Conservation (phyloP, 1,140 invertebrate species). For the Arion vulgaris region DNA sequence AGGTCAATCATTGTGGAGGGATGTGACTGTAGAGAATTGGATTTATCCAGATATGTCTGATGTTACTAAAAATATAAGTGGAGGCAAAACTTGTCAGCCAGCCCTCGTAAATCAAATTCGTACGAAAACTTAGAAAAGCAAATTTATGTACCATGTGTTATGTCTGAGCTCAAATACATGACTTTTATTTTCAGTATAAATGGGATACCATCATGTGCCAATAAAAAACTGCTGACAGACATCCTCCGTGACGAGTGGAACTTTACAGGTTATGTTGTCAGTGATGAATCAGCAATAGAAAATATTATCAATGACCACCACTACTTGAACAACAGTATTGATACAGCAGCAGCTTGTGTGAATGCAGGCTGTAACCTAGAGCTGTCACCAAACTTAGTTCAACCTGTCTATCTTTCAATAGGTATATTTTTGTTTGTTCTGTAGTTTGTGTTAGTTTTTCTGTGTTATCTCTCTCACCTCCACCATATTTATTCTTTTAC, state of each 20-base stretch:
- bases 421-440: slow-evolving; percentile 24
- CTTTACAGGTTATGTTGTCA: slow-evolving; percentile 69
- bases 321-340: slow-evolving; percentile 56
- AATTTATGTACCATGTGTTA: too few relatives aligned
- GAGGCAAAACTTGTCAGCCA: too few relatives aligned
- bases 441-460: not conserved
- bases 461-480: too few relatives aligned
- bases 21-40: too few relatives aligned
- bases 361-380: slow-evolving; percentile 69
- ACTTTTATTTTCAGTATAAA: slow-evolving; percentile 58
- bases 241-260: slow-evolving; percentile 66
- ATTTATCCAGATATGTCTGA: too few relatives aligned
- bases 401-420: slow-evolving; percentile 52
- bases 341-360: slow-evolving; percentile 61
- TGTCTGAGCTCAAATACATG: too few relatives aligned
- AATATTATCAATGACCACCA: slow-evolving; percentile 61
- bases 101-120: too few relatives aligned
- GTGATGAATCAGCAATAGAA: slow-evolving; percentile 67
- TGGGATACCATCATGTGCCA: slow-evolving; percentile 69
- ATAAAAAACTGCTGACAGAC: slow-evolving; percentile 63
- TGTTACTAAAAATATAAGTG: too few relatives aligned
- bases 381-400: slow-evolving; percentile 47
- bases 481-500: too few relatives aligned
- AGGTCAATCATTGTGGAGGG: too few relatives aligned
- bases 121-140: too few relatives aligned